A percentile compares a stretch with the other conserved stretches of the same genome.
phyloP scores from a whole-genome alignment of 2,113 vertebrate genomes.

The Callipepla squamata region DNA sequence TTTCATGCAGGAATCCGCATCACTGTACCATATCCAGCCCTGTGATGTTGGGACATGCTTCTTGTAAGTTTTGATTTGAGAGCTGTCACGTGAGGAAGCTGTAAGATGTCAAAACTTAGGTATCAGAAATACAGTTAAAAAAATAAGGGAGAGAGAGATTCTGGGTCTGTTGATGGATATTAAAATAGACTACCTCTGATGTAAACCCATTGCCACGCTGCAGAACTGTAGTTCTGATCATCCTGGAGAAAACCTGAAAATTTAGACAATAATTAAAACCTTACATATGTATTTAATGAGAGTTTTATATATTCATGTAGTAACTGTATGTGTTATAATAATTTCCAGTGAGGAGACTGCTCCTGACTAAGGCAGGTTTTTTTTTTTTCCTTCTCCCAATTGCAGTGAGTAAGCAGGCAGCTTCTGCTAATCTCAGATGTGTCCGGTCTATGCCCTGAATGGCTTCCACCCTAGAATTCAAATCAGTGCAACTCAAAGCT shows the following conservation, averaged over 20 bases:
- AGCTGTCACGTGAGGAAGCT: neutral
- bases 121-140: neutral
- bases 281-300: neutral
- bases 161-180: neutral
- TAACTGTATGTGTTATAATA: neutral
- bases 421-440: neutral
- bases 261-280: neutral
- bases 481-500: neutral
- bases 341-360: neutral
- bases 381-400: neutral
- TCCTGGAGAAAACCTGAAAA: neutral
- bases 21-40: neutral
- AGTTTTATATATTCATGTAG: rapidly evolving
- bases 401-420: neutral
- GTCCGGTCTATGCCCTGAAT: neutral
- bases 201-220: neutral
- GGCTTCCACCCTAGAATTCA: neutral
- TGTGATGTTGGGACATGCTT: neutral
- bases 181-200: neutral
- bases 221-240: neutral
- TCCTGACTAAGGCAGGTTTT: neutral
- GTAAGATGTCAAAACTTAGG: neutral
- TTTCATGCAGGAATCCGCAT: neutral
- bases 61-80: neutral
- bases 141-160: neutral